These are phyloP conservation scores for Drosophila testacea DNA, from an alignment of 2,888 invertebrate genomes.

Conservation along the genomic window DNA sequence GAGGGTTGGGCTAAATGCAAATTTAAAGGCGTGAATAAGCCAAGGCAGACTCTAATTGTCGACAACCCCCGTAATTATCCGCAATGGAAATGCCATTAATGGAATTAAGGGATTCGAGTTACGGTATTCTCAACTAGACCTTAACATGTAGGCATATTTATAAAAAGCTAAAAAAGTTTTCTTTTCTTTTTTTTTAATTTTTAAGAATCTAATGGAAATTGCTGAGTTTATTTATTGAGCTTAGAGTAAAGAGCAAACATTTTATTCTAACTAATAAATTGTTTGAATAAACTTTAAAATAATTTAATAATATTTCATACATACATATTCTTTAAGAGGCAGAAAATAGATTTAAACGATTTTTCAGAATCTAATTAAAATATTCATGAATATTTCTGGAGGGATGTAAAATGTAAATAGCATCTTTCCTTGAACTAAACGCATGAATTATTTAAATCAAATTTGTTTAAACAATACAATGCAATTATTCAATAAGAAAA, in stretches of 20 bases:
- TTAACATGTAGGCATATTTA: conserved; percentile 14
- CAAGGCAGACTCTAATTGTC: conserved; percentile 73
- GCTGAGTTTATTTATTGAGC: too few relatives aligned
- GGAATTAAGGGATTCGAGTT: conserved; percentile 81
- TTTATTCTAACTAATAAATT: neutral
- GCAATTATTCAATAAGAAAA: conserved; percentile 41
- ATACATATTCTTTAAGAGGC: neutral
- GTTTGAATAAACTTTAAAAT: too few relatives aligned
- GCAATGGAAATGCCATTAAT: conserved; percentile 83
- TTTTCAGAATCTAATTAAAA: neutral
- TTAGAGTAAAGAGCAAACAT: too few relatives aligned
- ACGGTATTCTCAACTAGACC: conserved; percentile 55
- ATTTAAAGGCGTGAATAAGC: conserved; percentile 81
- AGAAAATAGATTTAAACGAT: neutral
- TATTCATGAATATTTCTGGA: neutral
- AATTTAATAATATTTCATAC: neutral
- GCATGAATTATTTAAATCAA: conserved; percentile 7
- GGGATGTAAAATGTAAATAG: neutral
- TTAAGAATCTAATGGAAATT: conserved; percentile 5
- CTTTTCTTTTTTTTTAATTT: neutral
- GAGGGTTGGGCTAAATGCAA: conserved; percentile 65
- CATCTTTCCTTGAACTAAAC: neutral
- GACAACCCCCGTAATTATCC: conserved; percentile 79
- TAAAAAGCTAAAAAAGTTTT: neutral
- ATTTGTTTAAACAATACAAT: conserved; percentile 31